Conservation (phyloP, 92 coral and sea anemone species). For the Epizoanthus rinbou region DNA sequence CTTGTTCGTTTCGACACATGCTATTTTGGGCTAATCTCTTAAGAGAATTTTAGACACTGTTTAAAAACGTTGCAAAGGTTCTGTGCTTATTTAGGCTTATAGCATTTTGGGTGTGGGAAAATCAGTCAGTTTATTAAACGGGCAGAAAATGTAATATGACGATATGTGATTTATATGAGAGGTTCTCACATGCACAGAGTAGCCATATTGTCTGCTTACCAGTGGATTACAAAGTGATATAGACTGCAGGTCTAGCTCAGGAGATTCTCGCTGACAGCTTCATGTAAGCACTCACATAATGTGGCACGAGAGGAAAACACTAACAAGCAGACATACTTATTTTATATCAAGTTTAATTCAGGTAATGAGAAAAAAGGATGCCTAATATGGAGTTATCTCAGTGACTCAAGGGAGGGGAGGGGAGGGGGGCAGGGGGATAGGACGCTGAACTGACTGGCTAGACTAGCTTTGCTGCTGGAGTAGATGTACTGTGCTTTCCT, state of each 20-base stretch:
- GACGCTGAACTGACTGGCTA: too few species aligned
- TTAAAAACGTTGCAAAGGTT: neutral
- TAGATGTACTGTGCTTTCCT: too few species aligned
- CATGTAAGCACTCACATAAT: conserved; percentile 7
- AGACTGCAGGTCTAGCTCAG: conserved; percentile 31
- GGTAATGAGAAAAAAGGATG: conserved; percentile 9
- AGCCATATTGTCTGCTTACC: conserved; percentile 11
- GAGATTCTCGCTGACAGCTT: neutral
- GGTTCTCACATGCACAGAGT: neutral
- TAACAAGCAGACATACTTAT: neutral
- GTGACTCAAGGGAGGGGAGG: too few species aligned
- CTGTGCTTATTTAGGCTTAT: neutral
- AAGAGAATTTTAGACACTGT: neutral
- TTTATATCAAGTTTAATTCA: neutral
- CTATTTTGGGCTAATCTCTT: neutral
- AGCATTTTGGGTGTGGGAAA: too few species aligned
- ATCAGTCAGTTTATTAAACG: too few species aligned
- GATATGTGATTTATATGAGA: neutral
- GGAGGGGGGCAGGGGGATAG: too few species aligned
- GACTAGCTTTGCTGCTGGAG: too few species aligned
- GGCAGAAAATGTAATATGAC: neutral
- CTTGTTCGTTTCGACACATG: neutral
- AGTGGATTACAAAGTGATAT: conserved; percentile 2
- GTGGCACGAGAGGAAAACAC: neutral
- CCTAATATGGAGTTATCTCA: too few species aligned